A percentile compares a stretch with the other conserved stretches of the same genome.
phyloP scores from a whole-genome alignment of 2,888 invertebrate species.

The Muschampia plurimacula region DNA sequence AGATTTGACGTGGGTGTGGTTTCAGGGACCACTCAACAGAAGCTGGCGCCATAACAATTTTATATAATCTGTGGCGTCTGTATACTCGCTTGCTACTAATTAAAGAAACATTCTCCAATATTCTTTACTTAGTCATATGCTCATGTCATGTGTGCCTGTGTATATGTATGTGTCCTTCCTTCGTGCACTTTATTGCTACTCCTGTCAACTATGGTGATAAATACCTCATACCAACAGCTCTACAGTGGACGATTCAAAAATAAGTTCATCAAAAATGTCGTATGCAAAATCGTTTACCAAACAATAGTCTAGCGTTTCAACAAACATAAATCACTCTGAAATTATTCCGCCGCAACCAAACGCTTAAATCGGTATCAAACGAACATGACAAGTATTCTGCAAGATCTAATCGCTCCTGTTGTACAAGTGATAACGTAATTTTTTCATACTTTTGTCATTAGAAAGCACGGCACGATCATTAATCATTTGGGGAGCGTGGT shows the following conservation, averaged over 20 bases:
- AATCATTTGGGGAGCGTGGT: slow-evolving; percentile 13
- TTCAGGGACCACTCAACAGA: too few relatives aligned
- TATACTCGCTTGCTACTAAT: too few relatives aligned
- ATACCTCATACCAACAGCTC: background rate
- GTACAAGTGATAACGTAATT: slow-evolving; percentile 21
- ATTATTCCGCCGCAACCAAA: background rate
- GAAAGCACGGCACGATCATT: slow-evolving; percentile 17
- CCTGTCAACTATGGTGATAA: too few relatives aligned
- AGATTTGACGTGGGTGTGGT: too few relatives aligned
- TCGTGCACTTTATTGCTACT: too few relatives aligned
- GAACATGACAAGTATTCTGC: slow-evolving; percentile 14
- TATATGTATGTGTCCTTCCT: too few relatives aligned
- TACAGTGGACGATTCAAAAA: background rate
- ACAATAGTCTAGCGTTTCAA: background rate
- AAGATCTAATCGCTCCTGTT: slow-evolving; percentile 14
- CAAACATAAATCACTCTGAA: slow-evolving; percentile 24
- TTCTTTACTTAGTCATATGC: too few relatives aligned
- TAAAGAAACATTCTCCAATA: too few relatives aligned
- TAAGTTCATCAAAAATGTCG: background rate
- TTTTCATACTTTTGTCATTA: slow-evolving; percentile 20
- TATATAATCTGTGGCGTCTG: too few relatives aligned
- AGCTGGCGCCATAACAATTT: too few relatives aligned
- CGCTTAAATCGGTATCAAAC: background rate
- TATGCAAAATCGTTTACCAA: background rate
- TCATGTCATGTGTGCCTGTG: too few relatives aligned